A percentile compares a stretch with the other conserved stretches of the same genome.
Evolutionary conservation across 1,140 invertebrate genomes (phyloP).

Genomic region (Philopotamus ludificatus): DNA sequence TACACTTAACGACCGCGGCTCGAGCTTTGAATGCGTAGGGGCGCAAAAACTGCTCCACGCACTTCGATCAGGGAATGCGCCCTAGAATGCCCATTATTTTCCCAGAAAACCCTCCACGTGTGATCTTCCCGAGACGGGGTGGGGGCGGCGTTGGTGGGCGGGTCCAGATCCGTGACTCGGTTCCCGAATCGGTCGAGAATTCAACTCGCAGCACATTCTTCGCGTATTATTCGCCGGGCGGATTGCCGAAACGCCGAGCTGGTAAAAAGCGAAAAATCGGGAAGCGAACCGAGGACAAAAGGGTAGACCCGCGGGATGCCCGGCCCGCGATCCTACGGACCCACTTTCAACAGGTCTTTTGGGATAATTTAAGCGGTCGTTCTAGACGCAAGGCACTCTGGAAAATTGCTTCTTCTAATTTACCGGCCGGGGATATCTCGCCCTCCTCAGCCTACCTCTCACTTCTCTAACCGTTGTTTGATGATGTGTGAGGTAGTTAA

Average conservation of each 20-base stretch:
- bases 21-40: background rate
- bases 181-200: background rate
- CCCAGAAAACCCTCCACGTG: background rate
- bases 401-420: background rate
- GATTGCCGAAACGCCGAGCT: background rate
- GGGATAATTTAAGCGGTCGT: background rate
- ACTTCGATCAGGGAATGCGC: background rate
- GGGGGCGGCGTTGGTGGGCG: background rate
- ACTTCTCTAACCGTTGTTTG: too few relatives aligned
- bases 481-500: too few relatives aligned
- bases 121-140: background rate
- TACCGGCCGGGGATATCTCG: too few relatives aligned
- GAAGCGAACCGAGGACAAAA: too few relatives aligned
- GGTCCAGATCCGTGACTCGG: background rate
- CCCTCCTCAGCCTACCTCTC: too few relatives aligned
- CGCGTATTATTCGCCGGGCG: background rate
- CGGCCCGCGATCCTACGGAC: background rate
- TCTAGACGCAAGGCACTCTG: background rate
- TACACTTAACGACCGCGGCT: background rate
- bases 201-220: background rate
- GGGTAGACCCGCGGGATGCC: background rate
- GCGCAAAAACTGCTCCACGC: background rate
- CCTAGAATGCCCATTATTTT: background rate
- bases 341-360: background rate
- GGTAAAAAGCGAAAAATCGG: background rate